Conservation (phyloP, 2,888 invertebrate genomes). For the Ophraella communa region DNA sequence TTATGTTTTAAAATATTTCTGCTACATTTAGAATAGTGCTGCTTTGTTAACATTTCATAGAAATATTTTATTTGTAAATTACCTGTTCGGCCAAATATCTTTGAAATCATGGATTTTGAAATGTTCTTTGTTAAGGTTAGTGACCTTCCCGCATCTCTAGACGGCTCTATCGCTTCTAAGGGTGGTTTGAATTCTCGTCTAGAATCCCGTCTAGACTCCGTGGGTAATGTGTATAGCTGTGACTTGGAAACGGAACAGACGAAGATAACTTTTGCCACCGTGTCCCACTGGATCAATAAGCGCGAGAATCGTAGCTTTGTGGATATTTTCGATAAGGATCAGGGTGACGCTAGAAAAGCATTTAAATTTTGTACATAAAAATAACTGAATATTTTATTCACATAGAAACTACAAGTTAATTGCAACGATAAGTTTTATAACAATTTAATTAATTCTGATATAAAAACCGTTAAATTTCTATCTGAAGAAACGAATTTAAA, state of each 20-base stretch:
- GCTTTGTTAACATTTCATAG: too few relatives aligned
- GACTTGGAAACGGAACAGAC: conserved; percentile 18
- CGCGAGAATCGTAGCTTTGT: neutral
- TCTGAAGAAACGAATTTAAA: too few relatives aligned
- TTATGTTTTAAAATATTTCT: too few relatives aligned
- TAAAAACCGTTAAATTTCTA: too few relatives aligned
- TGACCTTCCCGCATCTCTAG: conserved; percentile 29
- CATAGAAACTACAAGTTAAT: too few relatives aligned
- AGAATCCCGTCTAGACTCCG: conserved; percentile 37
- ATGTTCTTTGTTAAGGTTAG: conserved; percentile 20
- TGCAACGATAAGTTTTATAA: too few relatives aligned
- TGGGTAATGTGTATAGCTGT: conserved; percentile 9
- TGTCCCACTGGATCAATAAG: conserved; percentile 14
- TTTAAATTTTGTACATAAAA: too few relatives aligned
- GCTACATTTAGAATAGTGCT: too few relatives aligned
- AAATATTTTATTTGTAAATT: too few relatives aligned
- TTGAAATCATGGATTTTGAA: conserved; percentile 8
- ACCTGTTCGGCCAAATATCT: neutral
- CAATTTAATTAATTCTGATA: too few relatives aligned
- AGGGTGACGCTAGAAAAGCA: neutral
- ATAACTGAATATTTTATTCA: too few relatives aligned
- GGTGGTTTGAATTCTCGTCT: conserved; percentile 34
- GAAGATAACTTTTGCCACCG: conserved; percentile 29
- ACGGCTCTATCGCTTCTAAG: conserved; percentile 31
- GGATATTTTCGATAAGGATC: neutral